Evolutionary conservation across 2,797 vertebrate species (phyloP).

Genomic region (Scleropages formosus): DNA sequence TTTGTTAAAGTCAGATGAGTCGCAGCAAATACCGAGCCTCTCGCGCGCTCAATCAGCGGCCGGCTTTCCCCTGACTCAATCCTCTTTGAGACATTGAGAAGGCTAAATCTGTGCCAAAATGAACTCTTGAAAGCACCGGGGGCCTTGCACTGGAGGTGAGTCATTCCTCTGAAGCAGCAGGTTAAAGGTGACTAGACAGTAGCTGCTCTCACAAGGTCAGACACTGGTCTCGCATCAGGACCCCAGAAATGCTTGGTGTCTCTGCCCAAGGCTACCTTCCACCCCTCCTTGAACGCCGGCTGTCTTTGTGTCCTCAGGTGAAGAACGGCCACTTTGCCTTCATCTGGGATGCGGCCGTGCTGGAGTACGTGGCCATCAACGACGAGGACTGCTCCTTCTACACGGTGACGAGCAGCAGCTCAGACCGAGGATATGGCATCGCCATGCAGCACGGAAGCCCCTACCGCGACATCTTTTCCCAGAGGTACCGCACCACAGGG

Average conservation of each 20-base stretch:
- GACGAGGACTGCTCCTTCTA: conserved; percentile 96
- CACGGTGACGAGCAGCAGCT: conserved; percentile 81
- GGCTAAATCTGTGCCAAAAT: too few relatives aligned
- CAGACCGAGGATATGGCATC: conserved; percentile 93
- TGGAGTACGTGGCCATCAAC: conserved; percentile 94
- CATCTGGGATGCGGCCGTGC: conserved; percentile 93
- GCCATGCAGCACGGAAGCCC: conserved; percentile 97
- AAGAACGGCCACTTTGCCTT: conserved; percentile 93
- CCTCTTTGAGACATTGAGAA: too few relatives aligned
- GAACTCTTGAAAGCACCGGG: too few relatives aligned
- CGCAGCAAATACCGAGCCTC: not conserved
- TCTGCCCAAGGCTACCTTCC: not conserved
- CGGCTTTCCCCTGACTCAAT: not conserved
- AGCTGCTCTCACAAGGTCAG: too few relatives aligned
- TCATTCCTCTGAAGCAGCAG: too few relatives aligned
- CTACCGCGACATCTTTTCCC: conserved; percentile 95
- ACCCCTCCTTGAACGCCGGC: not conserved
- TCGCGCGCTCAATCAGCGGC: not conserved
- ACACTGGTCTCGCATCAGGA: too few relatives aligned
- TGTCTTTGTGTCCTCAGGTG: conserved; percentile 70
- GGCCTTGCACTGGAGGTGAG: too few relatives aligned
- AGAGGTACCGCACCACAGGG: conserved; percentile 74
- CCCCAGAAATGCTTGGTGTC: too few relatives aligned
- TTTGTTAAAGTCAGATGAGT: conserved; percentile 13
- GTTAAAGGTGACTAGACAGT: too few relatives aligned